Evolutionary conservation across 1,140 invertebrate species (phyloP), one percentile per base, ranked within the genome.

Genomic region (Micrasema longulum): DNA sequence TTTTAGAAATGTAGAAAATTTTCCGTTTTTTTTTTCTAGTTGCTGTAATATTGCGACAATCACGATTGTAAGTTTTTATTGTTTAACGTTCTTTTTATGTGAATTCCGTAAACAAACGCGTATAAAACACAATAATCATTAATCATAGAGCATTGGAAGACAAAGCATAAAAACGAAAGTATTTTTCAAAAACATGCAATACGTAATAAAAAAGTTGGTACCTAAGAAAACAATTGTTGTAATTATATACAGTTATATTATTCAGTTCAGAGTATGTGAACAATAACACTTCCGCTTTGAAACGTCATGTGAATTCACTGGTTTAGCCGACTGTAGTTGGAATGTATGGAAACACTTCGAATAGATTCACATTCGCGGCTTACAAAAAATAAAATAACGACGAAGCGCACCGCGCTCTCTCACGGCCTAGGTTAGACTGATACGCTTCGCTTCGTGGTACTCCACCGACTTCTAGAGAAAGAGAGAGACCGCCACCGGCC

Each of bases 371-470:
- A 23, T 57, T 43, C 70, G 70, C 63, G 70, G 65, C 14, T 43
- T 41, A 57, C 60, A 67, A 66, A 55, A 55, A 52, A 66, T 60
- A 60, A 55, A 36, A 66, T 50, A 67, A 10, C 16, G 22, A 31
- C 45, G 16, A 45, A 38, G 66, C 71, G 64, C 41, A n/a, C 71
- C 71, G 65, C 71, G 43, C 71, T 66, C 55, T 55, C 14, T 50
- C 64, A 57, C 71, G 52, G 71, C 47, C 71, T 68, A 36, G 41
- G 45, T 36, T 43, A 72, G 55, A 72, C 71, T 72, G 71, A 66
- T 62, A 55, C 62, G 69, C 26, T 71, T 48, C 14, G 48, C 18
- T 65, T 26, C 47, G 31, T 14, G 62, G 14, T 45, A 53, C 35
- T 18, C 43, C n/a, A 35, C 43, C 6, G 57, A 22, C 31, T 55